phyloP scores from a whole-genome alignment of 2,888 invertebrate genomes.

The Neoitamus cyanurus region DNA sequence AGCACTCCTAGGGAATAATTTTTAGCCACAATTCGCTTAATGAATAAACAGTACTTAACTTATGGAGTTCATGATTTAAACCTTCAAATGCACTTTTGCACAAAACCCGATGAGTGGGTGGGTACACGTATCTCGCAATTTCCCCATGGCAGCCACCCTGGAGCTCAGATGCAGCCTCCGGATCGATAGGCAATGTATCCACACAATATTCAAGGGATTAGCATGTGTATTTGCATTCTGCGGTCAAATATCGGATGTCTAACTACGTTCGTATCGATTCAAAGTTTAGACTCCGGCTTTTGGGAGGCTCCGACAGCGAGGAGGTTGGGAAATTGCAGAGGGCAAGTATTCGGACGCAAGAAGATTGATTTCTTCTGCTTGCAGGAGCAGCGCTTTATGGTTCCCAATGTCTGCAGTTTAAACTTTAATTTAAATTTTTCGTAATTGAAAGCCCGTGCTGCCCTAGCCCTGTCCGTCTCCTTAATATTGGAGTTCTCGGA shows the following conservation, averaged over 20 bases:
- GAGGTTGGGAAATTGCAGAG: not conserved
- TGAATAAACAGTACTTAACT: conserved; percentile 26
- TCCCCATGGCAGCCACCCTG: not conserved
- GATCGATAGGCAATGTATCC: not conserved
- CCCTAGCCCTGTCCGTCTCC: too few relatives aligned
- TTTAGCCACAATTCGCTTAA: not conserved
- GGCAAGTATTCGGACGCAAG: not conserved
- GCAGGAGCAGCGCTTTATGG: not conserved
- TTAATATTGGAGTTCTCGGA: not conserved
- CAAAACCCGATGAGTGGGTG: not conserved
- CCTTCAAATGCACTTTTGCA: not conserved
- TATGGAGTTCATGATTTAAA: not conserved
- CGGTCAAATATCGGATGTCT: not conserved
- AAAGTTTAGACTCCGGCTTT: not conserved
- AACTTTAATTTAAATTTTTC: not conserved
- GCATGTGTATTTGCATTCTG: not conserved
- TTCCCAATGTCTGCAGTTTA: not conserved
- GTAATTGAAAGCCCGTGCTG: not conserved
- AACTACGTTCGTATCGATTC: not conserved
- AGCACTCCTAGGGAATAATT: not conserved
- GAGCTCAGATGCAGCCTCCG: not conserved
- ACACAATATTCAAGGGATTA: not conserved
- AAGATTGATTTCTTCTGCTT: conserved; percentile 1
- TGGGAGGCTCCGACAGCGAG: not conserved
- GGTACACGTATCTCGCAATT: too few relatives aligned